Conservation (phyloP, 2,888 invertebrate species). For the Andrena fulva region DNA sequence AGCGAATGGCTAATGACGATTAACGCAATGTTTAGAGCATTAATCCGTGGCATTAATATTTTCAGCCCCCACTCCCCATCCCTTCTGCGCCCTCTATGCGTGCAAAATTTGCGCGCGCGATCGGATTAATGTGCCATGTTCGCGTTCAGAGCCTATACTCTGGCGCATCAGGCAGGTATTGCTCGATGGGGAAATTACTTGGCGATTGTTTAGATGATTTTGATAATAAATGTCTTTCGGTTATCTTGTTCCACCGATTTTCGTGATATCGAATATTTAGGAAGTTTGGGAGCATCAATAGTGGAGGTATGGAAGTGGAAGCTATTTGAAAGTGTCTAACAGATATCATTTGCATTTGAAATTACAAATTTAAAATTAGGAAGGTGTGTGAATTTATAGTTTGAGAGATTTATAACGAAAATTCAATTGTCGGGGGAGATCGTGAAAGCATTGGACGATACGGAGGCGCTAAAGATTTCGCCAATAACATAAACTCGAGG, state of each 20-base stretch:
- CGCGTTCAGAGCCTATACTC: constrained; percentile 49
- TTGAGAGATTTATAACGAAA: too few species aligned
- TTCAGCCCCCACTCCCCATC: constrained; percentile 16
- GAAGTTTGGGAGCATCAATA: too few species aligned
- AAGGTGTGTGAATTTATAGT: too few species aligned
- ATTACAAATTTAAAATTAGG: too few species aligned
- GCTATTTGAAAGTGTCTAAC: too few species aligned
- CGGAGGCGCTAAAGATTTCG: constrained; percentile 11
- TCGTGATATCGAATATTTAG: too few species aligned
- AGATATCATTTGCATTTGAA: too few species aligned
- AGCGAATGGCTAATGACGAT: constrained; percentile 72
- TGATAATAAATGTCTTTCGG: too few species aligned
- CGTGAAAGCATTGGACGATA: background rate
- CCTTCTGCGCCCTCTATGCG: constrained; percentile 53
- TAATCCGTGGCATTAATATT: constrained; percentile 69
- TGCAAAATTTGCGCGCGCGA: constrained; percentile 30
- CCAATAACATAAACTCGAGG: constrained; percentile 28
- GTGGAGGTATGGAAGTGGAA: too few species aligned
- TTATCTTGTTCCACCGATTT: too few species aligned
- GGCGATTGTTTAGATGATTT: constrained; percentile 5
- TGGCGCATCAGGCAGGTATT: constrained; percentile 48
- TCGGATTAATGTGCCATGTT: constrained; percentile 28
- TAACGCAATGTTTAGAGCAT: constrained; percentile 75
- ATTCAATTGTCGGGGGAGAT: background rate
- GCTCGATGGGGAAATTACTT: constrained; percentile 60